These are phyloP conservation scores for Chroicocephalus ridibundus DNA, from an alignment of 2,113 vertebrate genomes.

Conservation along the genomic window DNA sequence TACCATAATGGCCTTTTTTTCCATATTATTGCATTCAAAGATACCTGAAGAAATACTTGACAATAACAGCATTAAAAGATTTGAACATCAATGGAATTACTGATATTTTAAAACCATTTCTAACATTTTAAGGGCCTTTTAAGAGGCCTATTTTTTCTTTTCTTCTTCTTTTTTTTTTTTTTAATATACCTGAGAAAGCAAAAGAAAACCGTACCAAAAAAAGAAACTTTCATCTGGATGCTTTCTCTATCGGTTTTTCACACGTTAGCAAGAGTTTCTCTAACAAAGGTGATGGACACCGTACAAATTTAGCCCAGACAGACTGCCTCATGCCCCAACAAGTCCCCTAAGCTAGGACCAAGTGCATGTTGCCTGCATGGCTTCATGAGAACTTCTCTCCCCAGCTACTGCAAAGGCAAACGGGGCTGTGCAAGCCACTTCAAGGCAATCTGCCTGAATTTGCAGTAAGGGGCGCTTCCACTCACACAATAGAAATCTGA, in stretches of 20 bases:
- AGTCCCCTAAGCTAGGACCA: neutral
- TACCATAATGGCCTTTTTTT: neutral
- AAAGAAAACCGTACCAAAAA: neutral
- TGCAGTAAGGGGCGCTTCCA: neutral
- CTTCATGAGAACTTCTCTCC: neutral
- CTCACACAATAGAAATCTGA: neutral
- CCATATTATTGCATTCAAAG: neutral
- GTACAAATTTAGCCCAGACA: neutral
- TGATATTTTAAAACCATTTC: neutral
- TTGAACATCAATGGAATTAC: neutral
- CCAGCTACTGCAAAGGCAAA: neutral
- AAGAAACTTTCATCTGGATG: neutral
- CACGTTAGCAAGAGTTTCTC: neutral
- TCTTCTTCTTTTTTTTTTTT: neutral
- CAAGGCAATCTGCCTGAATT: neutral
- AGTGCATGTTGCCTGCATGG: fast-evolving
- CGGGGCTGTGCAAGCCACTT: neutral
- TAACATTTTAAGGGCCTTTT: neutral
- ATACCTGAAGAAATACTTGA: neutral
- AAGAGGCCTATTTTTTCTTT: neutral
- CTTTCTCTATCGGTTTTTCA: neutral
- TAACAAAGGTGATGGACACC: neutral
- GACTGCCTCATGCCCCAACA: neutral
- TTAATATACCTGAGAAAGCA: neutral
- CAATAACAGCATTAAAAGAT: neutral